Evolutionary conservation across 1,140 invertebrate species (phyloP).

Genomic region (Drosophila equinoxialis): DNA sequence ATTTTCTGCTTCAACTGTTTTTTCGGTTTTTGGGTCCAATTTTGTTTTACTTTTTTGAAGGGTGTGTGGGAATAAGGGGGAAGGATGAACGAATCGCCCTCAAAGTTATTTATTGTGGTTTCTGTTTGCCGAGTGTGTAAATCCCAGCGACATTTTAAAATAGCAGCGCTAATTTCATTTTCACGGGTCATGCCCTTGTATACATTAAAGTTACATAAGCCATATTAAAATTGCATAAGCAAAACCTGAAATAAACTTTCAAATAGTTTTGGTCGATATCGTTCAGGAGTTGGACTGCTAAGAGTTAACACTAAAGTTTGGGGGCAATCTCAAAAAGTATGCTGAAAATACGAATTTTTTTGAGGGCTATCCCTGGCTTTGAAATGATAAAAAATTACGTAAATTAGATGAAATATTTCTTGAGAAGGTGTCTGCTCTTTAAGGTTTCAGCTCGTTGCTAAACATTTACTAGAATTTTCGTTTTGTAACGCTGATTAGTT

Average conservation of each 20-base stretch:
- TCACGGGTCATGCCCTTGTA: neutral
- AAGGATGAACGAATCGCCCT: conserved; percentile 17
- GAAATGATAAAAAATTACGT: too few relatives aligned
- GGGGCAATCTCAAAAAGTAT: too few relatives aligned
- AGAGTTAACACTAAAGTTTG: too few relatives aligned
- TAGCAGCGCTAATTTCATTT: conserved; percentile 46
- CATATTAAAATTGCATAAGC: conserved; percentile 1
- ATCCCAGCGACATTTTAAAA: conserved; percentile 41
- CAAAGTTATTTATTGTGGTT: conserved; percentile 46
- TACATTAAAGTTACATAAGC: conserved; percentile 2
- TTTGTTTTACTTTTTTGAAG: conserved; percentile 21
- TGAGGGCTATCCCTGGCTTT: too few relatives aligned
- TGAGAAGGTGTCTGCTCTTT: too few relatives aligned
- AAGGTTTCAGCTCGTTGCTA: too few relatives aligned
- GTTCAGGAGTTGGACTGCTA: too few relatives aligned
- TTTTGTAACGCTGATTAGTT: neutral
- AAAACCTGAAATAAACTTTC: too few relatives aligned
- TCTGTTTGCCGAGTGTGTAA: conserved; percentile 19
- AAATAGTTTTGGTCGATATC: too few relatives aligned
- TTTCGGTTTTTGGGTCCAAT: conserved; percentile 22
- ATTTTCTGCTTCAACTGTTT: conserved; percentile 39
- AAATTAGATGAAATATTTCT: too few relatives aligned
- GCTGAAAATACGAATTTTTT: too few relatives aligned
- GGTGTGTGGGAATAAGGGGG: neutral
- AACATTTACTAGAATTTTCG: neutral